phyloP scores from a whole-genome alignment of 1,140 invertebrate genomes.

The Bombus balteatus region DNA sequence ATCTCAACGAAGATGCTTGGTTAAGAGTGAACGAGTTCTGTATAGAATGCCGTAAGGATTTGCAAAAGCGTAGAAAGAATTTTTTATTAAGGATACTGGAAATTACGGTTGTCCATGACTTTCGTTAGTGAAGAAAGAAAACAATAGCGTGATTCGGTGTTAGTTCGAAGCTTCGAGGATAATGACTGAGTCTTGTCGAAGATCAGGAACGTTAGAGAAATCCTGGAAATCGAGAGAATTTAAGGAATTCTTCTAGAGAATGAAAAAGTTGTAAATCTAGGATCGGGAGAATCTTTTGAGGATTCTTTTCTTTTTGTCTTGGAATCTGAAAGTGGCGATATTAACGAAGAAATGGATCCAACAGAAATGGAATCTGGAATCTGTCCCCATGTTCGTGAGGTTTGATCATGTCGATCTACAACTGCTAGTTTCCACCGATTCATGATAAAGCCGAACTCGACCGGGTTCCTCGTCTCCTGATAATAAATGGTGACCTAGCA shows the following conservation, averaged over 20 bases:
- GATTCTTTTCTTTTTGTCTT: background rate
- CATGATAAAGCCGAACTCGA: background rate
- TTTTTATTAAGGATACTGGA: background rate
- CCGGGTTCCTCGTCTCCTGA: constrained; percentile 11
- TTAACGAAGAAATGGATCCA: background rate
- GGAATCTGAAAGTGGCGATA: background rate
- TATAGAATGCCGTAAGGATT: background rate
- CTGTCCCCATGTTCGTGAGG: too few relatives aligned
- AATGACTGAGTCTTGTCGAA: background rate
- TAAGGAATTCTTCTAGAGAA: background rate
- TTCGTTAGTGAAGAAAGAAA: background rate
- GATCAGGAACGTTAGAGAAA: background rate
- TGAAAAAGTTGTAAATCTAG: background rate
- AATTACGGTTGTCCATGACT: background rate
- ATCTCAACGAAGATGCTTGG: background rate
- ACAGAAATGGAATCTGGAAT: too few relatives aligned
- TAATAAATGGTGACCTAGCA: constrained; percentile 61
- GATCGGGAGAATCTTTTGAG: background rate
- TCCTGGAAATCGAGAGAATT: background rate
- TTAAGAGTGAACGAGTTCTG: background rate
- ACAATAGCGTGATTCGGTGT: background rate
- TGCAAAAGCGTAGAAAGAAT: background rate
- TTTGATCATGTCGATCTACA: background rate
- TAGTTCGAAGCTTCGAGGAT: background rate
- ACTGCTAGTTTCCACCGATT: background rate